phyloP scores from a whole-genome alignment of 2,888 invertebrate species.

The Caenorhabditis wallacei region DNA sequence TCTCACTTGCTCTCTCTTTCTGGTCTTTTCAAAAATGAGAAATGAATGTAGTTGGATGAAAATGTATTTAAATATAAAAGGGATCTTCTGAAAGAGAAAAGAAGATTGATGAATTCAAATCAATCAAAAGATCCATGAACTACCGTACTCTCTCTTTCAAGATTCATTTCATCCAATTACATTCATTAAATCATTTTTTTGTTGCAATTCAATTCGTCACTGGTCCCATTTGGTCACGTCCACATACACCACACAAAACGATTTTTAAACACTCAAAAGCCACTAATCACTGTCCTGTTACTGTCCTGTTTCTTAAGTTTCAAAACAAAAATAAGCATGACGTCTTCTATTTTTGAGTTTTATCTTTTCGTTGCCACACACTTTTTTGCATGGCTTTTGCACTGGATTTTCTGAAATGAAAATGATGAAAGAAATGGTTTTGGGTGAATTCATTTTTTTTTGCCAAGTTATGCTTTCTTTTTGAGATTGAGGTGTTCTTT shows the following conservation, averaged over 20 bases:
- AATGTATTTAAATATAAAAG: background rate
- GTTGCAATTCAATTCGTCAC: slow-evolving; percentile 27
- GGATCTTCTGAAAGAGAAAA: background rate
- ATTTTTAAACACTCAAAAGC: slow-evolving; percentile 24
- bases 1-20: too few species aligned
- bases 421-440: background rate
- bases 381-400: slow-evolving; percentile 4
- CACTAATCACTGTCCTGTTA: slow-evolving; percentile 44
- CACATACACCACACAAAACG: slow-evolving; percentile 25
- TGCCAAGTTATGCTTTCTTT: slow-evolving; percentile 10
- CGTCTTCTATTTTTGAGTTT: background rate
- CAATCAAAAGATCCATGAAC: too few species aligned
- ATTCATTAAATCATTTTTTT: background rate
- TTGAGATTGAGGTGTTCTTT: slow-evolving; percentile 27
- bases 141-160: background rate
- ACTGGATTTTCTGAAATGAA: background rate
- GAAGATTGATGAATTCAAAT: too few species aligned
- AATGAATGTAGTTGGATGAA: slow-evolving; percentile 11
- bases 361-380: background rate
- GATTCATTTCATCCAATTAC: background rate
- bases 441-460: slow-evolving; percentile 5
- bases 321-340: background rate
- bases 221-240: slow-evolving; percentile 43
- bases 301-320: slow-evolving; percentile 42
- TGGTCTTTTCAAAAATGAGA: background rate